Conservation (phyloP, 2,113 vertebrate species). For the Helogale parvula region DNA sequence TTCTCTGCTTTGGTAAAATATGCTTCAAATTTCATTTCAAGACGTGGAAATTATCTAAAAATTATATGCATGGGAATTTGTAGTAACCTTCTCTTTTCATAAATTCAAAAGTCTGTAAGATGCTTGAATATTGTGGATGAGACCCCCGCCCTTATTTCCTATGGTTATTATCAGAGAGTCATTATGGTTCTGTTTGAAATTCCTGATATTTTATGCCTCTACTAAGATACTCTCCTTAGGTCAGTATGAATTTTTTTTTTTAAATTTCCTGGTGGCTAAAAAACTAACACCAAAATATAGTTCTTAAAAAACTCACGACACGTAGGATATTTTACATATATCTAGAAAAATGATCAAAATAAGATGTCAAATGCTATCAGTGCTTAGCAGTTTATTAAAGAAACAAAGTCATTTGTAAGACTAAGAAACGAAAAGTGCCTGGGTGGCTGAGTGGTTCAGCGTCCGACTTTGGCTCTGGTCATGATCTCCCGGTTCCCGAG, state of each 20-base stretch:
- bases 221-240: background rate
- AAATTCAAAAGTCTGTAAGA: background rate
- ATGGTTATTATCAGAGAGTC: constrained; percentile 46
- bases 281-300: constrained; percentile 7
- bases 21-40: background rate
- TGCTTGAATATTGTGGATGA: constrained; percentile 4
- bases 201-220: constrained; percentile 52
- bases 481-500: background rate
- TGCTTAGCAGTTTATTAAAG: background rate
- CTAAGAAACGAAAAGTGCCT: background rate
- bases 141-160: background rate
- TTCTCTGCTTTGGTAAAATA: constrained; percentile 10
- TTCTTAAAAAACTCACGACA: constrained; percentile 26
- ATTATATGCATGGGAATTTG: background rate
- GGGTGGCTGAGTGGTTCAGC: background rate
- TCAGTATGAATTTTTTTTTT: constrained; percentile 38
- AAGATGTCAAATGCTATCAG: background rate
- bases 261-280: background rate
- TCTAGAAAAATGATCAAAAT: constrained; percentile 53
- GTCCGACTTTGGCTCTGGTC: background rate
- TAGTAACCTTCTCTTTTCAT: background rate
- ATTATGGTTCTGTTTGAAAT: constrained; percentile 55
- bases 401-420: constrained; percentile 2
- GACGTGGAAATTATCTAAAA: background rate
- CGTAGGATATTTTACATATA: background rate